Percentiles rank a stretch among this genome's conserved stretches.
Conservation (phyloP, 2,797 vertebrate species). For the Pogonophryne albipinna region DNA sequence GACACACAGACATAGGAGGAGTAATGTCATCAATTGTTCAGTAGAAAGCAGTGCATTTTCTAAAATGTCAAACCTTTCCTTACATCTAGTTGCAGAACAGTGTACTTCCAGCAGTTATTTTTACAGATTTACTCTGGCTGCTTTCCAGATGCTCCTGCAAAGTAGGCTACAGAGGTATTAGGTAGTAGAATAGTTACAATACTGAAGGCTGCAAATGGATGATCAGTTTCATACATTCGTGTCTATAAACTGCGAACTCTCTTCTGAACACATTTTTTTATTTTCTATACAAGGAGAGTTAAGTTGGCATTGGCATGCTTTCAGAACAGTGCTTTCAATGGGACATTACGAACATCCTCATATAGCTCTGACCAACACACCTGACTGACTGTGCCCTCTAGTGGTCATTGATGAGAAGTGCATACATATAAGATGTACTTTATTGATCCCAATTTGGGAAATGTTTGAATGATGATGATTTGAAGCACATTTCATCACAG, state of each 20-base stretch:
- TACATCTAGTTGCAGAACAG: not conserved
- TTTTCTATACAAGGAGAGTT: not conserved
- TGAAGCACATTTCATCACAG: no score
- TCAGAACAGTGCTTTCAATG: not conserved
- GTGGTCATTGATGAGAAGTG: conserved; percentile 44
- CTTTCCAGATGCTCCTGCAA: not conserved
- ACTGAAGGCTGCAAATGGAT: not conserved
- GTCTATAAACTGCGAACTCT: not conserved
- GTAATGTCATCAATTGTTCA: no score
- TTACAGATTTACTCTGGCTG: not conserved
- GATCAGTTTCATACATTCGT: not conserved
- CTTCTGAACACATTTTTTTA: not conserved
- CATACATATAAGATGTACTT: not conserved
- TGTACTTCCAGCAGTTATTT: not conserved
- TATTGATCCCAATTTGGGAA: no score
- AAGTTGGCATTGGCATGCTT: not conserved
- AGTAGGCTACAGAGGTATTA: not conserved
- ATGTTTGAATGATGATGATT: no score
- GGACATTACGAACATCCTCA: not conserved
- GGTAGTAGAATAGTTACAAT: not conserved
- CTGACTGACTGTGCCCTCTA: conserved; percentile 48
- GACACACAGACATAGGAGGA: not conserved
- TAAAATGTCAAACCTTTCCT: not conserved
- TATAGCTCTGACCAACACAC: not conserved
- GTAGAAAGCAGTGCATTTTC: not conserved